These are phyloP conservation scores for Elephas maximus DNA, from an alignment of 2,113 vertebrate species.

Conservation along the genomic window DNA sequence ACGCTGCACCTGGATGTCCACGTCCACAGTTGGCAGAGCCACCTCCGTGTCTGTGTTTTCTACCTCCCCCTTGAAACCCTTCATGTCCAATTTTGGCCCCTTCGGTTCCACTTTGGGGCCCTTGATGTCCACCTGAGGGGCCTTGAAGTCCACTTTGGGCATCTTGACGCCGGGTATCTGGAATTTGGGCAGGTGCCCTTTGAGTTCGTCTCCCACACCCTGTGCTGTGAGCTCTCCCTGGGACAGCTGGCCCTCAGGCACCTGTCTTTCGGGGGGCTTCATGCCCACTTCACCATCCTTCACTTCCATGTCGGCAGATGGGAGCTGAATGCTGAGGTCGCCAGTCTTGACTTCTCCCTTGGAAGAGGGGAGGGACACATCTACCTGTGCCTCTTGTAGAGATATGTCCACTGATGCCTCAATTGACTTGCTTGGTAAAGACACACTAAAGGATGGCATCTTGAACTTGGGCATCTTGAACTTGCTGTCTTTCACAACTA, in stretches of 20 bases:
- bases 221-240: fast-evolving
- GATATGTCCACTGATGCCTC: neutral
- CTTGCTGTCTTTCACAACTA: neutral
- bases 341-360: neutral
- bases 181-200: neutral
- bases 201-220: fast-evolving
- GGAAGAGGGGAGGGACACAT: neutral
- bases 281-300: fast-evolving
- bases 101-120: neutral
- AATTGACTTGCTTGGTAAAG: neutral
- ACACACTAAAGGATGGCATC: neutral
- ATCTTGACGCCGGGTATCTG: conserved; percentile 35
- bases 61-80: too few relatives aligned
- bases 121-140: neutral
- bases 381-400: neutral
- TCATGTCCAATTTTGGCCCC: neutral
- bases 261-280: fast-evolving
- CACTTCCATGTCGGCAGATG: fast-evolving
- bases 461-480: conserved; percentile 70
- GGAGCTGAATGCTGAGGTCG: neutral
- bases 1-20: too few relatives aligned
- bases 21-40: too few relatives aligned
- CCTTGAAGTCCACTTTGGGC: neutral
- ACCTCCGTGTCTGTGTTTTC: too few relatives aligned
- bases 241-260: neutral